Percentiles rank a stretch among this genome's conserved stretches.
Conservation (phyloP, 2,888 invertebrate species). For the Drosophila fungiperda region DNA sequence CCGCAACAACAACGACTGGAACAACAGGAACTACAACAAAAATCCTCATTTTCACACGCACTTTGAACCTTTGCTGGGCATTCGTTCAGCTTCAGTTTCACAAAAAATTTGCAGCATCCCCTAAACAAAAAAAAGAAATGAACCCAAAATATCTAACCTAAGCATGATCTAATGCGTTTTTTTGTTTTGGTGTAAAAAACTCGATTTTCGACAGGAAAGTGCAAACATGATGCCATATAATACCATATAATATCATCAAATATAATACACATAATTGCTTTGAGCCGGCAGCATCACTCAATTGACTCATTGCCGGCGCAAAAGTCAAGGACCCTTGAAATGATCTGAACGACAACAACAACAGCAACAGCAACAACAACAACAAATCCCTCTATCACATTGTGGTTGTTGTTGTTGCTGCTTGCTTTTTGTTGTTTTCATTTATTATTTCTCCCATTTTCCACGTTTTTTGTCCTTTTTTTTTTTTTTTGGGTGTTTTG, state of each 20-base stretch:
- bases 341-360: conserved; percentile 71
- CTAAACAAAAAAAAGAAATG: conserved; percentile 38
- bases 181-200: conserved; percentile 80
- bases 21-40: conserved; percentile 63
- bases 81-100: conserved; percentile 31
- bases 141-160: conserved; percentile 33
- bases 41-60: conserved; percentile 79
- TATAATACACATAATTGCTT: conserved; percentile 56
- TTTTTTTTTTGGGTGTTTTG: conserved; percentile 74
- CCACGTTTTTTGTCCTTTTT: conserved; percentile 43
- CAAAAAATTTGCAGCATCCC: conserved; percentile 64
- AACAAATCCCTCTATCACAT: conserved; percentile 47
- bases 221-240: conserved; percentile 80
- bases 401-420: conserved; percentile 30
- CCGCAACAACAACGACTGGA: conserved; percentile 33
- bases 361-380: conserved; percentile 24
- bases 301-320: conserved; percentile 61
- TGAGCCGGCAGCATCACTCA: conserved; percentile 58
- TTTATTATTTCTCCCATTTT: conserved; percentile 77
- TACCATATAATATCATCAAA: conserved; percentile 51
- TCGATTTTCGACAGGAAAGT: conserved; percentile 83
- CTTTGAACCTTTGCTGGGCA: conserved; percentile 67
- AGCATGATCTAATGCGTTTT: conserved; percentile 54
- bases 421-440: conserved; percentile 48
- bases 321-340: conserved; percentile 84